Conservation (phyloP, 2,113 vertebrate genomes). For the Ailuropoda melanoleuca region DNA sequence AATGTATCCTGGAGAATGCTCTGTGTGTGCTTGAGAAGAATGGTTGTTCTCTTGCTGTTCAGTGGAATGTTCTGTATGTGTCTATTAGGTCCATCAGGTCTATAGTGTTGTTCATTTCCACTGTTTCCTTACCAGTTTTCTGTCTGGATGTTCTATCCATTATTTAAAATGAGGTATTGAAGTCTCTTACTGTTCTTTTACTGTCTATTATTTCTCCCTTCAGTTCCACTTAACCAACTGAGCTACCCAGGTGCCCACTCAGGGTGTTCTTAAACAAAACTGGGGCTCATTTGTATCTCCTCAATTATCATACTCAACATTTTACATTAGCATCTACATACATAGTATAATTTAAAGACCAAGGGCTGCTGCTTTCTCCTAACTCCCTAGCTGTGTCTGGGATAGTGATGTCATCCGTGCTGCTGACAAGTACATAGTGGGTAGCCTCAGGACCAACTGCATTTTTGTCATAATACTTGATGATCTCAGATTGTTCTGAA, state of each 20-base stretch:
- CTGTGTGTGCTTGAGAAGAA: background rate
- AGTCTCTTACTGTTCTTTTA: background rate
- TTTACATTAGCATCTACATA: background rate
- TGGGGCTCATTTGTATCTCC: background rate
- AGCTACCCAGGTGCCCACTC: background rate
- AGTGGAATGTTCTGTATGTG: background rate
- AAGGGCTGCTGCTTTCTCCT: background rate
- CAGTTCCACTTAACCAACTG: background rate
- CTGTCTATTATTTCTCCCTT: background rate
- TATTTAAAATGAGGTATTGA: background rate
- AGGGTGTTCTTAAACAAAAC: background rate
- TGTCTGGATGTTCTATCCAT: background rate
- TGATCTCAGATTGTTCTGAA: background rate
- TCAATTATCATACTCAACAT: background rate
- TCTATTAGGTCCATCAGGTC: background rate
- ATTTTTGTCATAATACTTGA: background rate
- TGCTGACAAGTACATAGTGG: background rate
- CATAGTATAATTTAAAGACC: background rate
- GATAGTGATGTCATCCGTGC: background rate
- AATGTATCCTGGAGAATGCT: background rate
- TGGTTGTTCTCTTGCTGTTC: background rate
- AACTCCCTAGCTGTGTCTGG: background rate
- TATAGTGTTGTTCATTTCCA: background rate
- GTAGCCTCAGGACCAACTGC: background rate
- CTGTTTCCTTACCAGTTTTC: background rate